Evolutionary conservation across 1,140 invertebrate genomes (phyloP), one percentile per base, ranked within the genome.

Genomic region (Stenopsyche tienmushanensis): DNA sequence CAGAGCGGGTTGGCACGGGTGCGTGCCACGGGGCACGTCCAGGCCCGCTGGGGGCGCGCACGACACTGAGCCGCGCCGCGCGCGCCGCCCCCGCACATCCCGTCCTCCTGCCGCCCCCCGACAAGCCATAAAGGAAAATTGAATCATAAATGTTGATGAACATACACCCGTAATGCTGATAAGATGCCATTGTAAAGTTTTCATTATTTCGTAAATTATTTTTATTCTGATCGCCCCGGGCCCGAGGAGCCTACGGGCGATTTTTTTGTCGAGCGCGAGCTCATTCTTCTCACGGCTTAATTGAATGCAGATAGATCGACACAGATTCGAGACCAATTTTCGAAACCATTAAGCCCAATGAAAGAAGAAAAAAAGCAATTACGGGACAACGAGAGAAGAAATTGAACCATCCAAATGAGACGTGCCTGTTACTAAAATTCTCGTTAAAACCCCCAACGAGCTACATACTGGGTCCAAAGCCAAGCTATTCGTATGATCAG

Each of bases 81-180:
- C 54, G 13, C 53, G 21, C 45, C 44, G n/a, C 26, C 18, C 44
- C 44, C 20, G n/a, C 45, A 49, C 17, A 17, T 1, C 34, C 41
- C 50, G 39, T 7, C 60, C 29, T 52, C 23, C 57, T 21, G 13
- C 18, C 44, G 13, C 45, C 34, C 53, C n/a, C 47, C 7, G 9
- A 8, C 29, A 49, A 20, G 49, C 59, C 64, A 59, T 66, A 64
- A 66, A 70, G 67, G 67, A 70, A 70, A 70, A 70, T 70, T 70
- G 67, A 70, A 70, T 70, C 67, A 66, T 66, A 70, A 70, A 70
- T 70, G 67, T 70, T 70, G 67, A 70, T 70, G 67, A 70, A 70
- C 64, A 70, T 63, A 62, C 59, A 70, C 44, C 67, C 58, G 64
- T 64, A 63, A 70, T 66, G 64, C 60, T 70, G 67, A 70, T 70